Base-by-base conservation (phyloP, 2,888 invertebrate species). In the Ormyrus nitidulus region DNA sequence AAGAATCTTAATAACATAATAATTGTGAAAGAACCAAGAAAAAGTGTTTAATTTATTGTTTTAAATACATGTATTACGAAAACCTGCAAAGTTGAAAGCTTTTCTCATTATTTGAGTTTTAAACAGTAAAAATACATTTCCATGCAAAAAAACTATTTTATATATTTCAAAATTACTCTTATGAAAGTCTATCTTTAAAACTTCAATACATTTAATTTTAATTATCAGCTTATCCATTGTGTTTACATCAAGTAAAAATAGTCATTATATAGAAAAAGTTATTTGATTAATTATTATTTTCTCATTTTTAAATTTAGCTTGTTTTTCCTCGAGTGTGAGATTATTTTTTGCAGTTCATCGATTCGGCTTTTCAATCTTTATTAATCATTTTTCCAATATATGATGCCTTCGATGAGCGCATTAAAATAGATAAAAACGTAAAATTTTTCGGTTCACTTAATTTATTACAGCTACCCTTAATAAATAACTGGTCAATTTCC, bases 321-420 rank as follows among this genome's bases (percentile, higher is more conserved):
- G 11, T 10, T 68, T 19, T 34, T 59, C 34, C 49, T 53, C 65
- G 13, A 44, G 13, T 44, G 51, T 56, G 48, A n/a, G n/a, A 48
- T 56, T 54, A 34, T 34, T 58, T 56, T 77, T 71, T 71, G 11
- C 66, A 58, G 13, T 70, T 59, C 51, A 65, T 19, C 19, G 6
- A 48, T 19, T 65, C n/a, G 13, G 34, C 49, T 54, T 48, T 58
- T 13, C 34, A 58, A 51, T 59, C 46, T 53, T 65, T 59, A 58
- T 71, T 65, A 65, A 77, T 65, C 49, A 65, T 46, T 71, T 77
- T 58, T 46, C 54, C 71, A 9, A 77, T 65, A 65, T 9, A 65
- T 65, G 44, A 19, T 53, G 51, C 65, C 44, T 19, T 54, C 10
- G 7, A 48, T 44, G 44, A 64, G 49, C 4, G 44, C 51, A 66